phyloP scores from a whole-genome alignment of 2,888 invertebrate genomes.

The Papilio gigon region DNA sequence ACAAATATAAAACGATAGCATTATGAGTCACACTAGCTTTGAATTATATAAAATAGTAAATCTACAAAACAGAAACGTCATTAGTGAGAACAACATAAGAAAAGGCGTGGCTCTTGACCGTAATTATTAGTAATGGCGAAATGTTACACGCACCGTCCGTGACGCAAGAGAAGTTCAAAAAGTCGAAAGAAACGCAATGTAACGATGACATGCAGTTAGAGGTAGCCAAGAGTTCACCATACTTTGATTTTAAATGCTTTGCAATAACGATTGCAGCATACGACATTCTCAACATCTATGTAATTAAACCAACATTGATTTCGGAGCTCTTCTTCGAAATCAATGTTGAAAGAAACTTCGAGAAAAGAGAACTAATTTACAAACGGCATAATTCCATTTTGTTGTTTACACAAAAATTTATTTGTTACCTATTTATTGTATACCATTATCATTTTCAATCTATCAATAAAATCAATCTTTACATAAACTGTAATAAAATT shows the following conservation, averaged over 20 bases:
- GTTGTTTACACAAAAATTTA: not conserved
- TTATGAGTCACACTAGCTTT: not conserved
- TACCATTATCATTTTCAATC: no score
- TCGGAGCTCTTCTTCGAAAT: not conserved
- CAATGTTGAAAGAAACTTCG: not conserved
- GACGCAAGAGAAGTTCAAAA: constrained; percentile 18
- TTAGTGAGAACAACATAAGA: constrained; percentile 9
- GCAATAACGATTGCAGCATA: not conserved
- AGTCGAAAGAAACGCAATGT: constrained; percentile 13
- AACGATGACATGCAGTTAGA: constrained; percentile 13
- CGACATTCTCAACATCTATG: not conserved
- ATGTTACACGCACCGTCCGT: constrained; percentile 16
- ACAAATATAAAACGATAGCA: not conserved
- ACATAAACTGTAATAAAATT: no score
- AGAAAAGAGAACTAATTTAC: not conserved
- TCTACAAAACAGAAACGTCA: constrained; percentile 4
- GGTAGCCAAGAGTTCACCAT: not conserved
- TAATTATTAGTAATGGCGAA: constrained; percentile 14
- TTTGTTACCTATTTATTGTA: no score
- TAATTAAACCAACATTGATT: no score
- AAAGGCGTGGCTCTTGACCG: constrained; percentile 20
- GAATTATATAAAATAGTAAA: not conserved
- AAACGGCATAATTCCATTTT: not conserved
- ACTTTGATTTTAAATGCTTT: constrained; percentile 11
- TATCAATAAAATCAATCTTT: no score